phyloP scores from a whole-genome alignment of 2,797 vertebrate genomes.

The Mormyrops boulengeri region DNA sequence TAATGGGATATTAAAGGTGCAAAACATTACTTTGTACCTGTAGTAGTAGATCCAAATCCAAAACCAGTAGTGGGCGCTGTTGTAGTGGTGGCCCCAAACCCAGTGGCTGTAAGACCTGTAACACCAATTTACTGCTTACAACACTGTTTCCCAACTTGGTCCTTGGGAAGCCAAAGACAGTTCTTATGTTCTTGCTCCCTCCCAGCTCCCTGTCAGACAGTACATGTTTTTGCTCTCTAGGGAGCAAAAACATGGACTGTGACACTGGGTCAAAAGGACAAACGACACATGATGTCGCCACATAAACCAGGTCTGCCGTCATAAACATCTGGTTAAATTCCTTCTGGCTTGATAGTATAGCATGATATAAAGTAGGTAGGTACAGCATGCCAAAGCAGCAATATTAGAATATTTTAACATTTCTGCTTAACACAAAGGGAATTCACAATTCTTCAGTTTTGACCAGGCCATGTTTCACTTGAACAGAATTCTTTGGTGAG shows the following conservation, averaged over 20 bases:
- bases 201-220: not conserved
- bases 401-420: not conserved
- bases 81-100: conserved; percentile 61
- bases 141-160: not conserved
- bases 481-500: not conserved
- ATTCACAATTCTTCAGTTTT: not conserved
- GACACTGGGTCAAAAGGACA: not conserved
- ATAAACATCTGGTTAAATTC: not conserved
- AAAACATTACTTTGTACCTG: conserved; percentile 48
- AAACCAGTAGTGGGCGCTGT: conserved; percentile 65
- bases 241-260: not conserved
- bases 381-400: not conserved
- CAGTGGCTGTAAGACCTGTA: conserved; percentile 60
- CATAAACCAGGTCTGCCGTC: not conserved
- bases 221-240: not conserved
- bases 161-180: not conserved
- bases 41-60: conserved; percentile 62
- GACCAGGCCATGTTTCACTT: not conserved
- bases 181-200: not conserved
- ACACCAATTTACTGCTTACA: conserved; percentile 18
- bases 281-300: not conserved
- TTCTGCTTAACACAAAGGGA: not conserved
- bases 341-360: not conserved
- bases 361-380: not conserved
- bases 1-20: not conserved